A percentile compares a stretch with the other conserved stretches of the same genome.
Conservation (phyloP, 2,113 vertebrate genomes). For the Seriola rivoliana region DNA sequence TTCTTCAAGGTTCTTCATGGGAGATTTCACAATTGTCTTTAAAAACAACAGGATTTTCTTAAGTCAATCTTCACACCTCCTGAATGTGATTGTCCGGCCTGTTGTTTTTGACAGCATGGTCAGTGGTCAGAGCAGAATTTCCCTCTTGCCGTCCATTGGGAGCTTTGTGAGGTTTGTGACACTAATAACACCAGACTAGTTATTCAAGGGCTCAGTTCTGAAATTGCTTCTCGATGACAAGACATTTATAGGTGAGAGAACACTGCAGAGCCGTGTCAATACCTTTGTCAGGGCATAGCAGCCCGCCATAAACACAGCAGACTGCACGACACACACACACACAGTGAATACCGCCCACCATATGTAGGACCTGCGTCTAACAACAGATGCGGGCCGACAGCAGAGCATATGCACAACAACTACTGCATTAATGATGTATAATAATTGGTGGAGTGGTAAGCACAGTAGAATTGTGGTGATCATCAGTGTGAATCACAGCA, state of each 20-base stretch:
- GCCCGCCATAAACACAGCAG: conserved; percentile 32
- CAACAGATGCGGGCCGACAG: conserved; percentile 67
- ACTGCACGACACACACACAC: conserved; percentile 3
- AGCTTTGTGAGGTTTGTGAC: conserved; percentile 34
- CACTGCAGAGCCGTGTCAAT: conserved; percentile 40
- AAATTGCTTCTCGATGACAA: conserved; percentile 51
- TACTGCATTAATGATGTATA: conserved; percentile 60
- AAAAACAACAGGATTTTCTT: conserved; percentile 21
- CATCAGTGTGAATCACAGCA: conserved; percentile 1
- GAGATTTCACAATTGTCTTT: conserved; percentile 4
- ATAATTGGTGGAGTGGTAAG: conserved; percentile 38
- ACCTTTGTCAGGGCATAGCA: conserved; percentile 42
- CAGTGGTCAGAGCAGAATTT: conserved; percentile 23
- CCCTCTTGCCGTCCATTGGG: conserved; percentile 25
- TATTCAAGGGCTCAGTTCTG: conserved; percentile 42
- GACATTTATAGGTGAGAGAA: conserved; percentile 62
- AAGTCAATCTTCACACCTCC: conserved; percentile 10
- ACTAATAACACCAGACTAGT: conserved; percentile 29
- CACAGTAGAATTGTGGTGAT: conserved; percentile 31
- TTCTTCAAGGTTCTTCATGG: background rate
- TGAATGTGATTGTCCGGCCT: conserved; percentile 9
- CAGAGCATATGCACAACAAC: conserved; percentile 52
- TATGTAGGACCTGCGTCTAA: conserved; percentile 14
- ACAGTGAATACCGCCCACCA: conserved; percentile 10
- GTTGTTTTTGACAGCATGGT: conserved; percentile 26